Evolutionary conservation across 2,888 invertebrate genomes (phyloP).

Genomic region (Anthophora plumipes): DNA sequence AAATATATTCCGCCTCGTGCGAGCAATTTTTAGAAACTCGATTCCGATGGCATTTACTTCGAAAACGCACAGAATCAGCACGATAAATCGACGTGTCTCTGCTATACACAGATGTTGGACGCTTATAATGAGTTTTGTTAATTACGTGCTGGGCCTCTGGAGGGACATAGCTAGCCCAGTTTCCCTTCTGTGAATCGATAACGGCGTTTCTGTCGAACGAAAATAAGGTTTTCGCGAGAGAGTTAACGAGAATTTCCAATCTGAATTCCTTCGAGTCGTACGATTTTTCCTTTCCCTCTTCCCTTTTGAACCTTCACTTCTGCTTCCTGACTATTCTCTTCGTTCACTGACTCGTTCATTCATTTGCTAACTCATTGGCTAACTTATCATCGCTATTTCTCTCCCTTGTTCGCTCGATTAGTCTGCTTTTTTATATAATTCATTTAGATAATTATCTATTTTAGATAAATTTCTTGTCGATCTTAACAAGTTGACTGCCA

Average conservation of each 20-base stretch:
- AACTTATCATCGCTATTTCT: too few species aligned
- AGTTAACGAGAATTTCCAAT: conserved; percentile 54
- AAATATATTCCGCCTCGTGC: too few species aligned
- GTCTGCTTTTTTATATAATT: too few species aligned
- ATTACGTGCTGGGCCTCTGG: conserved; percentile 68
- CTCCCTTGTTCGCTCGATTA: too few species aligned
- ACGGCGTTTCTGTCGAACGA: conserved; percentile 51
- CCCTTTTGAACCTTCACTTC: not conserved
- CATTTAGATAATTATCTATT: too few species aligned
- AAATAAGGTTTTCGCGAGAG: conserved; percentile 46
- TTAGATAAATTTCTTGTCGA: too few species aligned
- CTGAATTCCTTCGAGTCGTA: conserved; percentile 29
- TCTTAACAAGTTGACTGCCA: too few species aligned
- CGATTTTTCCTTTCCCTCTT: not conserved
- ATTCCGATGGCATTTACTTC: not conserved
- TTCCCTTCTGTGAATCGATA: conserved; percentile 60
- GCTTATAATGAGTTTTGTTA: conserved; percentile 79
- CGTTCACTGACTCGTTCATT: not conserved
- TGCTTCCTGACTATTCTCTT: not conserved
- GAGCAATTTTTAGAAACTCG: too few species aligned
- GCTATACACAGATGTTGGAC: conserved; percentile 34
- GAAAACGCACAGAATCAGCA: conserved; percentile 39
- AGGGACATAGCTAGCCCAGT: conserved; percentile 47
- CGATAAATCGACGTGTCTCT: conserved; percentile 27
- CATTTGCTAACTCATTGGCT: not conserved